Evolutionary conservation across 2,888 invertebrate species (phyloP), one percentile per base, ranked within the genome.

Genomic region (Eudasyphora cyanicolor): DNA sequence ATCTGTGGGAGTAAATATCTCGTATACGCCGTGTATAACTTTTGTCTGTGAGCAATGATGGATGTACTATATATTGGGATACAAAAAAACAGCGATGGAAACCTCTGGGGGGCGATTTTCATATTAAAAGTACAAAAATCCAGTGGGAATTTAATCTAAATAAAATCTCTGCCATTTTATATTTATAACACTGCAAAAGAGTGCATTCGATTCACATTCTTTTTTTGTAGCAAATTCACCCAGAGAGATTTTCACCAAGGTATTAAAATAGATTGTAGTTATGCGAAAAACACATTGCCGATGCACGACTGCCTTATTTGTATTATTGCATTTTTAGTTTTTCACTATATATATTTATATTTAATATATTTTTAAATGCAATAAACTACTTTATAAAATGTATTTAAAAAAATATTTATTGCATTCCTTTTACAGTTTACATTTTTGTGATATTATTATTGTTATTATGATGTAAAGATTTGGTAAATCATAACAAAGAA

Each of bases 61-160:
- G 24, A 7, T 54, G 51, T 6, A 5, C 6, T 38, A 19, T 51
- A 19, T 4, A 8, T 19, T 51, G 2, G 49, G 7, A 45, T 17
- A 17, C 6, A 51, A 17, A 51, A 17, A 51, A 6, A 51, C 17
- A 17, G 49, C 32, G 5, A 32, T 8, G 8, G 5, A 32, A 4
- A 8, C 45, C 45, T 2, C 12, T 38, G 38, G 14, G 19, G 57
- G n/a, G n/a, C n/a, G n/a, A n/a, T 62, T 62, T 62, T 32, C 32
- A 17, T 62, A 32, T 62, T 62, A 62, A 60, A 62, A 62, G 32
- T 62, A 62, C n/a, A n/a, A n/a, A 35, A 62, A 32, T 24, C 32
- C 32, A 29, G 24, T 62, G 29, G 62, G 62, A 32, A 57, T 57
- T 57, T 57, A 57, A 57, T 57, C 57, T 27, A 57, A 57, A 27